Evolutionary conservation across 2,797 vertebrate species (phyloP).

Genomic region (Cyprinella venusta): DNA sequence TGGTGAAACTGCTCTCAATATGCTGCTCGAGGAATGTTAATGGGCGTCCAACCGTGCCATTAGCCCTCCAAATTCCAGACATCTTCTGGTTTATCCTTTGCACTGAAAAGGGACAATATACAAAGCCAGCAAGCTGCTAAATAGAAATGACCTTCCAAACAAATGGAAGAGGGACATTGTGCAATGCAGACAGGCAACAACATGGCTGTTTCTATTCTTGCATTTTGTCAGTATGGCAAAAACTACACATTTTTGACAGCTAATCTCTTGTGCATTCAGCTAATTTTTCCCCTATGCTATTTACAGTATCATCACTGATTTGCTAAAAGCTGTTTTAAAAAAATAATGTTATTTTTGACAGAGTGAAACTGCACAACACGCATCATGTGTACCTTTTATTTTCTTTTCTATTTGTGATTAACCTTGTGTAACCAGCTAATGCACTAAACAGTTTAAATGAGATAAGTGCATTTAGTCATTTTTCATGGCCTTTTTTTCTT

Average conservation of each 20-base stretch:
- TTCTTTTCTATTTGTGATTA: not conserved
- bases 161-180: constrained; percentile 5
- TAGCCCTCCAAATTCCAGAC: constrained; percentile 12
- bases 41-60: constrained; percentile 6
- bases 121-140: not conserved
- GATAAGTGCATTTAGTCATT: constrained; percentile 29
- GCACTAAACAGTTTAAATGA: constrained; percentile 39
- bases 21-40: constrained; percentile 27
- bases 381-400: not conserved
- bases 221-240: constrained; percentile 46
- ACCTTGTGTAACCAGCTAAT: constrained; percentile 22
- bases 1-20: constrained; percentile 27
- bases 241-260: constrained; percentile 17
- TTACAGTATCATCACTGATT: constrained; percentile 28
- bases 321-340: not conserved
- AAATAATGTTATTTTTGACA: not conserved
- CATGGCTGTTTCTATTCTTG: constrained; percentile 37
- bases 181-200: constrained; percentile 11
- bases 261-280: constrained; percentile 48
- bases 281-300: constrained; percentile 35
- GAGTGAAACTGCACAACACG: not conserved
- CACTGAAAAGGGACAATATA: not conserved
- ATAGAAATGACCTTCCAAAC: constrained; percentile 32
- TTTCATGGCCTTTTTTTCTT: constrained; percentile 29
- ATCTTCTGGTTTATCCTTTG: not conserved